These are phyloP conservation scores for Anguilla pacifica DNA, from an alignment of 2,797 vertebrate genomes.

Conservation along the genomic window DNA sequence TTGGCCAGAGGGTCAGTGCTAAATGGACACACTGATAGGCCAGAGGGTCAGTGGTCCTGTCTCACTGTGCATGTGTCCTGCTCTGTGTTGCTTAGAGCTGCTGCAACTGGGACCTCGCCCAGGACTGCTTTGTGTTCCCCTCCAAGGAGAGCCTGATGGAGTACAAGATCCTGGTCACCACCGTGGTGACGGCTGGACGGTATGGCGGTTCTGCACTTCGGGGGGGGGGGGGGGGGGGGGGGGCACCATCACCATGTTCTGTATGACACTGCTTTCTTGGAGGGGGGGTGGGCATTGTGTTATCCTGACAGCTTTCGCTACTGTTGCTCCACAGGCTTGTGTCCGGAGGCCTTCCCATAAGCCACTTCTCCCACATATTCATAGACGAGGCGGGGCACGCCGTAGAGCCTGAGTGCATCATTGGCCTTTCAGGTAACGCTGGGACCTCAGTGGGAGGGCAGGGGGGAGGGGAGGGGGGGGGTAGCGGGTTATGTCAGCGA, in stretches of 20 bases:
- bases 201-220: conserved; percentile 50
- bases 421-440: conserved; percentile 81
- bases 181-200: conserved; percentile 88
- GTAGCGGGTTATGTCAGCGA: too few relatives aligned
- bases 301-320: background rate
- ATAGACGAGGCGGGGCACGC: conserved; percentile 90
- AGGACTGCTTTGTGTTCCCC: conserved; percentile 71
- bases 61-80: background rate
- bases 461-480: too few relatives aligned
- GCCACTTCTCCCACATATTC: conserved; percentile 89
- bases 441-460: background rate
- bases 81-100: conserved; percentile 67
- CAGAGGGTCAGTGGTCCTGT: too few relatives aligned
- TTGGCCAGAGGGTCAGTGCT: too few relatives aligned
- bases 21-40: too few relatives aligned
- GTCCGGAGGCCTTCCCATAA: conserved; percentile 73
- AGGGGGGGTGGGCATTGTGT: background rate
- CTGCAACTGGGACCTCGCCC: conserved; percentile 79
- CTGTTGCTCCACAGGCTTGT: conserved; percentile 71
- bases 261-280: too few relatives aligned
- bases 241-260: background rate
- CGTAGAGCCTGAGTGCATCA: conserved; percentile 81
- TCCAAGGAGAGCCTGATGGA: conserved; percentile 64
- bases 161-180: conserved; percentile 82
- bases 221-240: background rate